A percentile compares a stretch with the other conserved stretches of the same genome.
Conservation (phyloP, 1,140 invertebrate species). For the Aphelenchoides fujianensis region DNA sequence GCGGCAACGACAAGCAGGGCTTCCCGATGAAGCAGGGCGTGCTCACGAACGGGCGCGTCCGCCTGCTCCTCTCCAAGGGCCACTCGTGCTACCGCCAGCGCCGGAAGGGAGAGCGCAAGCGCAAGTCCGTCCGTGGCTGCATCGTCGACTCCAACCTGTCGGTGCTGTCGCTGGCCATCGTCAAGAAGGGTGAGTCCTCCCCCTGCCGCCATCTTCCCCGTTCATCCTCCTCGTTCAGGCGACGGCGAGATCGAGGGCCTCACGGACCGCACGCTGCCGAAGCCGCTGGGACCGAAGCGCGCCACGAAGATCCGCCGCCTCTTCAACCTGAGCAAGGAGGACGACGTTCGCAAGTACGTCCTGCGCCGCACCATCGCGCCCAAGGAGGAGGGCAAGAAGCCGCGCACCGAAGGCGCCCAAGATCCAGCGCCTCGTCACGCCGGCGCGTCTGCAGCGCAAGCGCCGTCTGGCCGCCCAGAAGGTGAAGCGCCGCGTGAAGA, state of each 20-base stretch:
- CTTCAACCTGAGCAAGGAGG: constrained; percentile 92
- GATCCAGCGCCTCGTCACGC: constrained; percentile 96
- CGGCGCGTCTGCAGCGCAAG: constrained; percentile 85
- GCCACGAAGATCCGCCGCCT: constrained; percentile 95
- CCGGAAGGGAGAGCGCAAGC: constrained; percentile 88
- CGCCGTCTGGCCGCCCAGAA: constrained; percentile 86
- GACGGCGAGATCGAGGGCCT: constrained; percentile 88
- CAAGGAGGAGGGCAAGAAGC: constrained; percentile 78
- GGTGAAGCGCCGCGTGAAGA: constrained; percentile 77
- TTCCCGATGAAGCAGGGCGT: constrained; percentile 99
- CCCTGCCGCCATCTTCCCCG: neutral
- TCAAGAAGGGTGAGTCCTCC: constrained; percentile 78
- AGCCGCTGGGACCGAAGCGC: constrained; percentile 93
- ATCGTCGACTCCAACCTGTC: constrained; percentile 96
- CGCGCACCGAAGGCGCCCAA: constrained; percentile 85
- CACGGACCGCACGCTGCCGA: constrained; percentile 88
- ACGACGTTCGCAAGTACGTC: constrained; percentile 94
- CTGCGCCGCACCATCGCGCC: constrained; percentile 82
- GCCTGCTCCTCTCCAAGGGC: constrained; percentile 87
- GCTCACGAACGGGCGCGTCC: constrained; percentile 89
- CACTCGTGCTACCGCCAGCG: constrained; percentile 95
- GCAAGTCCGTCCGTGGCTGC: constrained; percentile 96
- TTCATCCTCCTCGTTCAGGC: constrained; percentile 63
- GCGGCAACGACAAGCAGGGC: constrained; percentile 99
- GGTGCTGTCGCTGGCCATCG: constrained; percentile 84